These are phyloP conservation scores for Papilio dardanus DNA, from an alignment of 1,140 invertebrate genomes.

Conservation along the genomic window DNA sequence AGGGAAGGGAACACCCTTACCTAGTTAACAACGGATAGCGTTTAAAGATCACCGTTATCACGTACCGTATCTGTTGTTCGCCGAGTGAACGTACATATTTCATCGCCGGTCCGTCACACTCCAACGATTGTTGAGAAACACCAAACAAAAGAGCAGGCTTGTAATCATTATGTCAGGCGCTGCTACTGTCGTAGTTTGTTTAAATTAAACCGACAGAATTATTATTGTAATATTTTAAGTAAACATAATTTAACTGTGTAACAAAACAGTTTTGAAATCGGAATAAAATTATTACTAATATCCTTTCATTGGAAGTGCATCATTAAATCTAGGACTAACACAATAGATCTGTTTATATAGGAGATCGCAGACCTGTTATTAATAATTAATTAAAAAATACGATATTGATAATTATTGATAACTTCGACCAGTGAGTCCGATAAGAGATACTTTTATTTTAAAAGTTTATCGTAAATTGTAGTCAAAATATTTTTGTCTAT, in stretches of 20 bases:
- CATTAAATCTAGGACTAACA: background rate
- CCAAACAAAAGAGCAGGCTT: slow-evolving; percentile 31
- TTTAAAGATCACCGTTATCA: slow-evolving; percentile 28
- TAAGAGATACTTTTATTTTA: too few species aligned
- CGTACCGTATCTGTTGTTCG: slow-evolving; percentile 14
- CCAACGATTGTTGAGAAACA: slow-evolving; percentile 34
- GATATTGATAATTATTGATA: too few species aligned
- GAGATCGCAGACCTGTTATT: background rate
- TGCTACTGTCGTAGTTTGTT: background rate
- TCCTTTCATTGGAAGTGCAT: background rate
- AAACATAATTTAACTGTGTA: background rate
- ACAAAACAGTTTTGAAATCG: background rate
- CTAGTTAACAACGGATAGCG: background rate
- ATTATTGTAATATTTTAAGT: background rate
- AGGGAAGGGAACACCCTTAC: too few species aligned
- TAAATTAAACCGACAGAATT: background rate
- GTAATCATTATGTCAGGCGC: slow-evolving; percentile 18
- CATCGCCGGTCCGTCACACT: slow-evolving; percentile 41
- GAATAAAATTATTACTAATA: background rate
- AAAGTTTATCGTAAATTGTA: too few species aligned
- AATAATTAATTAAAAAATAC: too few species aligned
- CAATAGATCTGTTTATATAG: background rate
- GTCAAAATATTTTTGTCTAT: too few species aligned
- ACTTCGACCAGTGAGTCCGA: too few species aligned
- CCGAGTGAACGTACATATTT: slow-evolving; percentile 34